Evolutionary conservation across 2,888 invertebrate genomes (phyloP), one percentile per base, ranked within the genome.

Genomic region (Didymodactylos carnosus): DNA sequence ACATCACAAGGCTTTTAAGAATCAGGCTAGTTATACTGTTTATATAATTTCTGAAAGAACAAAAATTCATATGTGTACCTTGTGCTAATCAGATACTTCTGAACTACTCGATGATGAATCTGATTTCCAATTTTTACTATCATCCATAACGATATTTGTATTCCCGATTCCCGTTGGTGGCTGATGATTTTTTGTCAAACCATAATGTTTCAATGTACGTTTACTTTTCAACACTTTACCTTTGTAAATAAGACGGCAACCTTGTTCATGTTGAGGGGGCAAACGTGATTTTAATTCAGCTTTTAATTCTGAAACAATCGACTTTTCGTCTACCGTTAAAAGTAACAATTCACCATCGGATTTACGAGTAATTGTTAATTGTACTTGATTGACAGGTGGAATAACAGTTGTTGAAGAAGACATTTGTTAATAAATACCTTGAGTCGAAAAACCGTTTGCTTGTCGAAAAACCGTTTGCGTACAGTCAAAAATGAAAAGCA

Each of bases 111-210:
- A 46, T 43, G 74, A 74, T 35, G 71, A 71, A 35, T 53, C n/a
- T 2, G 71, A 74, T 35, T 71, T 53, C 71, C 74, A 74, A 71
- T 71, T 49, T 72, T 74, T 71, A 16, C 41, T 29, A 19, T 71
- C 74, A 49, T 74, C 74, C 71, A 74, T 71, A 41, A 39, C 8
- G 40, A 74, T 71, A 40, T 39, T 49, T 7, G 43, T 53, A 46
- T 70, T 49, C 8, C 62, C 35, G n/a, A 62, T 6, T 3, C 29
- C 14, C 10, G 29, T 16, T 35, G 35, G 35, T 62, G 62, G 62
- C 11, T 29, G 35, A n/a, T 62, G 62, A 35, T 62, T 62, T n/a
- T 74, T 71, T 46, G 51, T 40, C 19, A 74, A 35, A 35, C 71
- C 71, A 69, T 74, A 74, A 46, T 23, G 29, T 62, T 74, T 74